Evolutionary conservation across 2,113 vertebrate genomes (phyloP).

Genomic region (Hyperopisus bebe): DNA sequence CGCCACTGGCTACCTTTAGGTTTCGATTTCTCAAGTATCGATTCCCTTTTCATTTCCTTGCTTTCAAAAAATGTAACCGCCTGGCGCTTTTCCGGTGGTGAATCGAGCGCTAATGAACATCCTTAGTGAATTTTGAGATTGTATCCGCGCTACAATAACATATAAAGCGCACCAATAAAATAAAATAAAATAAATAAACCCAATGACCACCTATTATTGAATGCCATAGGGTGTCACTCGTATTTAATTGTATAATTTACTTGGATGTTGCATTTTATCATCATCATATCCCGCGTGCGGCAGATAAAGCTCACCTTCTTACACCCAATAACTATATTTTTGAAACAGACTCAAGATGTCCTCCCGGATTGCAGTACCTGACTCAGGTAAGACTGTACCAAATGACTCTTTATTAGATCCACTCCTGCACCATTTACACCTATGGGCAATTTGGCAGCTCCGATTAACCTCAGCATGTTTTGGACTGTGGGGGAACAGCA

Average conservation of each 20-base stretch:
- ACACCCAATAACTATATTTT: background rate
- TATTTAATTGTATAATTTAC: background rate
- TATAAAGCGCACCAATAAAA: background rate
- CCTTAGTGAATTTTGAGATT: background rate
- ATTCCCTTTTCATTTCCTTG: background rate
- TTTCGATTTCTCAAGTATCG: background rate
- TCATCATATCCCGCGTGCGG: background rate
- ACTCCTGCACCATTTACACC: background rate
- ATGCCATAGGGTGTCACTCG: background rate
- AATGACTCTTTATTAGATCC: background rate
- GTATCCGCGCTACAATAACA: background rate
- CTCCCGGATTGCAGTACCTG: constrained; percentile 46
- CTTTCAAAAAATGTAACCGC: too few species aligned
- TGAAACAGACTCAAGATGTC: constrained; percentile 25
- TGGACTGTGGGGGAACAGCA: background rate
- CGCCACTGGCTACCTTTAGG: background rate
- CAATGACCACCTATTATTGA: too few species aligned
- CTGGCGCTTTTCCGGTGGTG: too few species aligned
- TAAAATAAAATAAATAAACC: too few species aligned
- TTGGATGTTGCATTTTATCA: background rate
- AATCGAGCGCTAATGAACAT: too few species aligned
- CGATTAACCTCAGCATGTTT: background rate
- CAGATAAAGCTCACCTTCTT: background rate
- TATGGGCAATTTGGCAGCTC: background rate
- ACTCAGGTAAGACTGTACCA: constrained; percentile 27